These are phyloP conservation scores for Cephalopterus ornatus DNA, from an alignment of 2,113 vertebrate species.

Conservation along the genomic window DNA sequence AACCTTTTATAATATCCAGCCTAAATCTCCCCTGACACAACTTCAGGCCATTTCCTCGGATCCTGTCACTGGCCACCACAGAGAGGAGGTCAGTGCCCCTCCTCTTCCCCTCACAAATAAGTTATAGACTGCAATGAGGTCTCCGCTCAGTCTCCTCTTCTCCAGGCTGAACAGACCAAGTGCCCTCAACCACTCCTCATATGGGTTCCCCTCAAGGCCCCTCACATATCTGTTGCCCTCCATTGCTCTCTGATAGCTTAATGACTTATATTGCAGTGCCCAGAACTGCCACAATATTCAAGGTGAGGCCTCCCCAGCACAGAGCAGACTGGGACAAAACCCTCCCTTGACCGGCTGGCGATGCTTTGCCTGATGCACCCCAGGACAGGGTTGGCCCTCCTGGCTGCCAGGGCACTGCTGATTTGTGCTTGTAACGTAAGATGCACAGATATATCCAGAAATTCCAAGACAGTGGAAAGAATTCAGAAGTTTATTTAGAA, in stretches of 20 bases:
- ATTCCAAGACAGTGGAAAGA: no score
- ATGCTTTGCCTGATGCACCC: background rate
- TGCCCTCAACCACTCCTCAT: background rate
- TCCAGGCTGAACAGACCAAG: background rate
- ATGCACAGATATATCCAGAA: no score
- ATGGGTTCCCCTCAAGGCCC: rapidly evolving
- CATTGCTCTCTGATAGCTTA: background rate
- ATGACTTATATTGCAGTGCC: background rate
- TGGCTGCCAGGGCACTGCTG: background rate
- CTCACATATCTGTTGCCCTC: background rate
- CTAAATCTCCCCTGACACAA: no score
- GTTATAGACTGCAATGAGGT: background rate
- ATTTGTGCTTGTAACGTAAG: no score
- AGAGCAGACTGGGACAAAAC: background rate
- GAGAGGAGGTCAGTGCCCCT: background rate
- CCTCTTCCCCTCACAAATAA: rapidly evolving
- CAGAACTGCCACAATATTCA: rapidly evolving
- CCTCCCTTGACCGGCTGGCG: rapidly evolving
- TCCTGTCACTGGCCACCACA: background rate
- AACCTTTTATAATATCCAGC: background rate
- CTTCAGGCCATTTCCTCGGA: rapidly evolving
- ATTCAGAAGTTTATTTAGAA: no score
- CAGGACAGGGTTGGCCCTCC: background rate
- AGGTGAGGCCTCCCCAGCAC: background rate
- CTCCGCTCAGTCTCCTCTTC: background rate